Conservation (phyloP, 2,797 vertebrate species). For the Novumbra hubbsi region DNA sequence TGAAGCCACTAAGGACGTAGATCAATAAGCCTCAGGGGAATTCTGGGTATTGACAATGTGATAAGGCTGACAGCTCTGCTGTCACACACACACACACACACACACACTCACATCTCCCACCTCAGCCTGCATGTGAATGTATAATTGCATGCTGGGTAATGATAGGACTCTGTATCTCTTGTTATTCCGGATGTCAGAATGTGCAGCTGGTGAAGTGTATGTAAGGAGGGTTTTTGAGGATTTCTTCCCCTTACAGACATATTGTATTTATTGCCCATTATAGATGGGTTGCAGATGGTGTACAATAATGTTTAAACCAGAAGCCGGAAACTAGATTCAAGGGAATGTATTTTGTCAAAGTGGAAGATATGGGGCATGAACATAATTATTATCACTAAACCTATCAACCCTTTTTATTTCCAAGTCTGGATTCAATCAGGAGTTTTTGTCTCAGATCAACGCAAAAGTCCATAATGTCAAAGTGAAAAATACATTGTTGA, state of each 20-base stretch:
- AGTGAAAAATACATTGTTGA: no score
- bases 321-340: no score
- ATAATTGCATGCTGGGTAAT: constrained; percentile 51
- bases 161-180: constrained; percentile 22
- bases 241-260: background rate
- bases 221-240: background rate
- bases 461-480: no score
- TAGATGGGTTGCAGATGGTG: background rate
- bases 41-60: constrained; percentile 46
- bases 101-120: constrained; percentile 52
- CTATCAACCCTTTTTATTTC: no score
- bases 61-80: constrained; percentile 55
- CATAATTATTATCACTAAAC: no score
- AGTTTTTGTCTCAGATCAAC: no score
- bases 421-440: no score
- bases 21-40: constrained; percentile 44
- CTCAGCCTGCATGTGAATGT: constrained; percentile 24
- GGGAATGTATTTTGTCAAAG: no score
- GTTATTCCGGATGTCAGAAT: background rate
- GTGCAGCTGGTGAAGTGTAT: background rate
- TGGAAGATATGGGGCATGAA: no score
- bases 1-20: constrained; percentile 45
- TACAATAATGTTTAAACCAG: background rate
- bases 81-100: constrained; percentile 23
- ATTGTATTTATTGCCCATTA: background rate